Evolutionary conservation across 1,140 invertebrate species (phyloP).

Genomic region (Drosophila pandora): DNA sequence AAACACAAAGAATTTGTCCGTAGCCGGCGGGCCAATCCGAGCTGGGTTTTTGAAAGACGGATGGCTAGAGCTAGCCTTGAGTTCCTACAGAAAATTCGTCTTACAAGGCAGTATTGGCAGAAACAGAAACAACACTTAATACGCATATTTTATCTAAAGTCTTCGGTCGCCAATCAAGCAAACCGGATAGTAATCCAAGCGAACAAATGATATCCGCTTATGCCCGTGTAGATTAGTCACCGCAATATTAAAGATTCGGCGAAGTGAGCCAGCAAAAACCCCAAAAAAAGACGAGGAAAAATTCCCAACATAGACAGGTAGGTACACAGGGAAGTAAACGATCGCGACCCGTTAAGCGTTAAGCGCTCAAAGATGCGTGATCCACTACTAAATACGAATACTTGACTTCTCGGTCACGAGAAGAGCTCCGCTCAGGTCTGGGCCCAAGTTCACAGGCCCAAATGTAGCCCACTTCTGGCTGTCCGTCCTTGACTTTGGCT

Average conservation of each 20-base stretch:
- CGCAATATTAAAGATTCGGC: conserved; percentile 49
- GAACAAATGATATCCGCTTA: conserved; percentile 69
- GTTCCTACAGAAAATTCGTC: conserved; percentile 38
- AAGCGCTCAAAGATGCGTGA: conserved; percentile 19
- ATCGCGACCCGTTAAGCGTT: conserved; percentile 3
- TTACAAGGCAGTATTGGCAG: conserved; percentile 37
- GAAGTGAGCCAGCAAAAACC: conserved; percentile 19
- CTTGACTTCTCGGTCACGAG: conserved; percentile 29
- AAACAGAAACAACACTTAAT: conserved; percentile 14
- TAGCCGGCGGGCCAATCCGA: conserved; percentile 3
- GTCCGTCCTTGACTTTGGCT: conserved; percentile 47
- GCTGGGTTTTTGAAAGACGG: neutral
- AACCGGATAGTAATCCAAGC: conserved; percentile 67
- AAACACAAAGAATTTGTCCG: neutral
- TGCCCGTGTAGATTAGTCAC: conserved; percentile 55
- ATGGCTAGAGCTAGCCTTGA: conserved; percentile 21
- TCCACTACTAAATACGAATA: neutral
- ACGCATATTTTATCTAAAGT: conserved; percentile 44
- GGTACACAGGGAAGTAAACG: conserved; percentile 21
- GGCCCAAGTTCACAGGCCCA: conserved; percentile 31
- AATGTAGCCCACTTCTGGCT: conserved; percentile 27
- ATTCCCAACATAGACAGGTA: conserved; percentile 23
- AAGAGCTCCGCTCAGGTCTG: conserved; percentile 5
- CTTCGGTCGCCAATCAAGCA: conserved; percentile 39
- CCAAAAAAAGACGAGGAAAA: conserved; percentile 10